These are phyloP conservation scores for Chiridota heheva DNA, from an alignment of 35 echinoderm and acorn worm species.

Conservation along the genomic window DNA sequence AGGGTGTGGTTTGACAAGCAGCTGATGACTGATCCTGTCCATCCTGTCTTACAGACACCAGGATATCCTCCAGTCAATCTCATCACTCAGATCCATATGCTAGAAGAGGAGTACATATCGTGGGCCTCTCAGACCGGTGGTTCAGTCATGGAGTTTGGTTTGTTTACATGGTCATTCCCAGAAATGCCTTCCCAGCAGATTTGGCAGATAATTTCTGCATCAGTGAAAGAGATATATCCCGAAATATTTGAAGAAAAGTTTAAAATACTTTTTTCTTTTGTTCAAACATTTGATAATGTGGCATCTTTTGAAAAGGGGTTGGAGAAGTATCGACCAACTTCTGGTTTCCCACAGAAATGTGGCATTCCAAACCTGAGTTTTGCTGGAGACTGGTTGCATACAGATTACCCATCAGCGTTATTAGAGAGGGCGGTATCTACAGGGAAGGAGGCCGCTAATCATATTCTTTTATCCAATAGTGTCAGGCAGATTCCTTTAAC, in stretches of 20 bases:
- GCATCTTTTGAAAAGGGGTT: slow-evolving; percentile 63
- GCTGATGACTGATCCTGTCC: slow-evolving; percentile 7
- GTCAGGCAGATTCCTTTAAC: slow-evolving; percentile 53
- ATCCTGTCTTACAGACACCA: slow-evolving; percentile 71
- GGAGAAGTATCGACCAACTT: slow-evolving; percentile 55
- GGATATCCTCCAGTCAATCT: slow-evolving; percentile 67
- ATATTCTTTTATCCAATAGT: slow-evolving; percentile 71
- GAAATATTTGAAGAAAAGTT: slow-evolving; percentile 82
- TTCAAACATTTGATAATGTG: slow-evolving; percentile 41
- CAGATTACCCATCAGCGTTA: slow-evolving; percentile 81
- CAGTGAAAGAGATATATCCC: slow-evolving; percentile 71
- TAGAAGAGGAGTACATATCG: slow-evolving; percentile 57
- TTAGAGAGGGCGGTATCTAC: slow-evolving; percentile 87
- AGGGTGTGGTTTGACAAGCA: slow-evolving; percentile 92
- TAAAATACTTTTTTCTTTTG: slow-evolving; percentile 57
- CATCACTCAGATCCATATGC: slow-evolving; percentile 70
- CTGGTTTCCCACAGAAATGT: slow-evolving; percentile 36
- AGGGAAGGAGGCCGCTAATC: slow-evolving; percentile 84
- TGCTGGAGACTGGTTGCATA: slow-evolving; percentile 87
- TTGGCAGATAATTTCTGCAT: slow-evolving; percentile 75
- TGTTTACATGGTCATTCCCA: slow-evolving; percentile 62
- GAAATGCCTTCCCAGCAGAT: slow-evolving; percentile 49
- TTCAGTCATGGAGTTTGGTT: slow-evolving; percentile 71
- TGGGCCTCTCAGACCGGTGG: slow-evolving; percentile 80
- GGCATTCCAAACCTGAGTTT: slow-evolving; percentile 75